These are phyloP conservation scores for Heliconius ethilla DNA, from an alignment of 2,888 invertebrate genomes.

Conservation along the genomic window DNA sequence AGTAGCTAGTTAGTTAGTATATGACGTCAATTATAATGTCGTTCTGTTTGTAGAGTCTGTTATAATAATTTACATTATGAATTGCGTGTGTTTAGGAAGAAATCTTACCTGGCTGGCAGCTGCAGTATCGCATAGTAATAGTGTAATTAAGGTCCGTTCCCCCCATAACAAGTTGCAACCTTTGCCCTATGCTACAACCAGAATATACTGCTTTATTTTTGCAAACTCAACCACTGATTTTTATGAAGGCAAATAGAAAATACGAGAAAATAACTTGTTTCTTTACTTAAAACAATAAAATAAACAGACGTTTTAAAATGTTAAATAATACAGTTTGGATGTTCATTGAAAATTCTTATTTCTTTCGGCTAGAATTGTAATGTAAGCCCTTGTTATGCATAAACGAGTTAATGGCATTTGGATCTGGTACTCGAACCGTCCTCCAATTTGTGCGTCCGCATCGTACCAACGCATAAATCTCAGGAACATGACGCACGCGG, in stretches of 20 bases:
- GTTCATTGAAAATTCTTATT: conserved; percentile 36
- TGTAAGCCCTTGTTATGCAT: conserved; percentile 61
- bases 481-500: conserved; percentile 75
- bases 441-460: conserved; percentile 78
- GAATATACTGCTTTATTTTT: conserved; percentile 33
- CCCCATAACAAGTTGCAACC: conserved; percentile 40
- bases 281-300: conserved; percentile 5
- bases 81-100: conserved; percentile 28
- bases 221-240: conserved; percentile 17
- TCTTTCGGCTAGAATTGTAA: conserved; percentile 33
- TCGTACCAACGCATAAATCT: conserved; percentile 73
- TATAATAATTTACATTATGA: conserved; percentile 22
- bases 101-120: conserved; percentile 19
- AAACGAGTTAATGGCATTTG: conserved; percentile 55
- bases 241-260: not conserved
- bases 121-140: conserved; percentile 33
- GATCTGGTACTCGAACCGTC: conserved; percentile 56
- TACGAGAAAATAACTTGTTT: not conserved
- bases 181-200: conserved; percentile 35
- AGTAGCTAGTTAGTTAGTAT: not conserved
- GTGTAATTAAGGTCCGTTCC: conserved; percentile 40
- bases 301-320: conserved; percentile 23
- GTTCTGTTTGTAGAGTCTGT: conserved; percentile 9
- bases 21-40: conserved; percentile 2
- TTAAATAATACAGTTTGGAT: conserved; percentile 34